Percentiles rank a stretch among this genome's conserved stretches.
Conservation (phyloP, 2,797 vertebrate genomes). For the Crenichthys baileyi region DNA sequence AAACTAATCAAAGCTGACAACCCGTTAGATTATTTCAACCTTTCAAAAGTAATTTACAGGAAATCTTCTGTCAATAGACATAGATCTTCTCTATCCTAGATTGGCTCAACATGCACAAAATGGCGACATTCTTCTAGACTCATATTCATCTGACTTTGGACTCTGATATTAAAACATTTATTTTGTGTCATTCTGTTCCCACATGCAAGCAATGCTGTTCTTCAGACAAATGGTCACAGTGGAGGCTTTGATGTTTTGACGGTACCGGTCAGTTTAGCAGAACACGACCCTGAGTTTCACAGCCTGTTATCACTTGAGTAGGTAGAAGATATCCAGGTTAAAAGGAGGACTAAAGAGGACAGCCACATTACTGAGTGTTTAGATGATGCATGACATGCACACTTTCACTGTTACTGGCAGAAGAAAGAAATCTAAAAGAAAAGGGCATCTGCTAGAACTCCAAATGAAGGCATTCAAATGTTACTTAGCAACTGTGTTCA, state of each 20-base stretch:
- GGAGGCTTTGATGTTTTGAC: background rate
- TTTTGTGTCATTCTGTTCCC: background rate
- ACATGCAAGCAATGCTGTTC: background rate
- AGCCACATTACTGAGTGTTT: no score
- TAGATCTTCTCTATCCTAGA: no score
- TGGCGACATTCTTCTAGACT: no score
- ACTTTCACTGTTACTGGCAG: background rate
- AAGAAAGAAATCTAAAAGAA: background rate
- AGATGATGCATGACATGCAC: background rate
- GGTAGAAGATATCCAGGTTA: background rate
- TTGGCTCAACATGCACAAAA: no score
- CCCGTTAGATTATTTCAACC: background rate
- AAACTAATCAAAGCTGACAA: background rate
- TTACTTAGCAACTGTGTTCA: background rate
- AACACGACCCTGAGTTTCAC: conserved; percentile 3
- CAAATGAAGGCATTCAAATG: background rate
- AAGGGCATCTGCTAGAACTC: background rate
- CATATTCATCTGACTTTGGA: background rate
- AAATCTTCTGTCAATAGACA: background rate
- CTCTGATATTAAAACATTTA: background rate
- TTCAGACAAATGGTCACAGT: background rate
- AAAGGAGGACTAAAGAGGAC: background rate
- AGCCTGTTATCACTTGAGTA: background rate
- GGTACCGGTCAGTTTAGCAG: background rate
- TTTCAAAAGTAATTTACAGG: background rate